These are phyloP conservation scores for Eptesicus fuscus DNA, from an alignment of 2,113 vertebrate species.

Conservation along the genomic window DNA sequence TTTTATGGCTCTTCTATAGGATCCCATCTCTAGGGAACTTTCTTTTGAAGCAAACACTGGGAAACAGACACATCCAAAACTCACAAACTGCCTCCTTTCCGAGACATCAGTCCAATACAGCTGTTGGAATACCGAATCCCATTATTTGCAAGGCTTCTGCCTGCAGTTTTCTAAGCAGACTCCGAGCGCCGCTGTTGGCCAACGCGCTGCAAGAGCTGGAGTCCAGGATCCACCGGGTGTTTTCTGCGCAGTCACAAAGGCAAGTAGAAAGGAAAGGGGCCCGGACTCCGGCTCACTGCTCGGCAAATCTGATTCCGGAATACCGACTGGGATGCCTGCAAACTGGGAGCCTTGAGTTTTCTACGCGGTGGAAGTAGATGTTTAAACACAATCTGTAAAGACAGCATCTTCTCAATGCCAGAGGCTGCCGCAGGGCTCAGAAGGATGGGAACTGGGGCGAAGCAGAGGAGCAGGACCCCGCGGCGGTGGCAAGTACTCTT, in stretches of 20 bases:
- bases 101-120: background rate
- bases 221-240: background rate
- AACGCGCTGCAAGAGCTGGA: constrained; percentile 28
- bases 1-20: constrained; percentile 2
- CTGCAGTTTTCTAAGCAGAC: constrained; percentile 63
- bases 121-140: background rate
- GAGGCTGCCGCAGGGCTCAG: background rate
- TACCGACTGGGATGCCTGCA: background rate
- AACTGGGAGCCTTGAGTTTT: background rate
- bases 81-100: background rate
- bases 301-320: background rate
- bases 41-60: background rate
- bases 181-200: constrained; percentile 74
- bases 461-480: background rate
- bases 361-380: background rate
- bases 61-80: constrained; percentile 10
- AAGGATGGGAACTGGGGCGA: constrained; percentile 9
- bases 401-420: background rate
- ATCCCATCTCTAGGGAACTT: background rate
- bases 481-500: constrained; percentile 52
- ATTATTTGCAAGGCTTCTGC: background rate
- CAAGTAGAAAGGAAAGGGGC: background rate
- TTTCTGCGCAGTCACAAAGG: background rate
- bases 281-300: background rate
- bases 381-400: background rate